A percentile compares a stretch with the other conserved stretches of the same genome.
These are phyloP conservation scores for Rugalucina vietnamica DNA, from an alignment of 2,888 invertebrate species.

Conservation along the genomic window DNA sequence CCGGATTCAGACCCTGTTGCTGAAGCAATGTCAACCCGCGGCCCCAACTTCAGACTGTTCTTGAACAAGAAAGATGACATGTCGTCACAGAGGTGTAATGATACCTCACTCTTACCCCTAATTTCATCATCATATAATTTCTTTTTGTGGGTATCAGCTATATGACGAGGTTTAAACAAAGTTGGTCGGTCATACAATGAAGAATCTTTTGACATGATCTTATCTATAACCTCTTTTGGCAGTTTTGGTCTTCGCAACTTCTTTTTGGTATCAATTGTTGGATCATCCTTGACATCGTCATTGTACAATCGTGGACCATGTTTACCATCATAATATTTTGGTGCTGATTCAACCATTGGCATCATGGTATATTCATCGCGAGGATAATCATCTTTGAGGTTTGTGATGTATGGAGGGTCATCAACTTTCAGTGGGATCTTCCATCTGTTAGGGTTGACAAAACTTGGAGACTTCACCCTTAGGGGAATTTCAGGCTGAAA, in stretches of 20 bases:
- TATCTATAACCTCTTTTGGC: conserved; percentile 73
- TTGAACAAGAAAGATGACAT: conserved; percentile 74
- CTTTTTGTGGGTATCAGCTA: conserved; percentile 78
- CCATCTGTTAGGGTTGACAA: conserved; percentile 72
- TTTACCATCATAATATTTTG: conserved; percentile 76
- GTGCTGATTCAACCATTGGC: conserved; percentile 71
- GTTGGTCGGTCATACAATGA: conserved; percentile 74
- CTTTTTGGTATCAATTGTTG: conserved; percentile 56
- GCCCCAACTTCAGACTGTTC: conserved; percentile 64
- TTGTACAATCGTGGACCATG: conserved; percentile 62
- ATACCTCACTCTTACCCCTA: conserved; percentile 73
- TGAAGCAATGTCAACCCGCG: conserved; percentile 42
- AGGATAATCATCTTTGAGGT: conserved; percentile 81
- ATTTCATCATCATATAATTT: conserved; percentile 75
- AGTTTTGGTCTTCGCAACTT: conserved; percentile 71
- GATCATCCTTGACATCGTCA: conserved; percentile 53
- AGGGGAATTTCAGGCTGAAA: conserved; percentile 14
- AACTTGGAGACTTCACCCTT: conserved; percentile 56
- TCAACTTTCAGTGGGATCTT: conserved; percentile 75
- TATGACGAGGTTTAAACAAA: conserved; percentile 79
- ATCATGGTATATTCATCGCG: conserved; percentile 81
- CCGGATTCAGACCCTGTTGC: conserved; percentile 16
- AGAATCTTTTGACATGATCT: conserved; percentile 67
- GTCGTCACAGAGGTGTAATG: conserved; percentile 77
- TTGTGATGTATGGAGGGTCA: conserved; percentile 72